These are phyloP conservation scores for Pasiphila rectangulata DNA, from an alignment of 2,888 invertebrate species.

Conservation along the genomic window DNA sequence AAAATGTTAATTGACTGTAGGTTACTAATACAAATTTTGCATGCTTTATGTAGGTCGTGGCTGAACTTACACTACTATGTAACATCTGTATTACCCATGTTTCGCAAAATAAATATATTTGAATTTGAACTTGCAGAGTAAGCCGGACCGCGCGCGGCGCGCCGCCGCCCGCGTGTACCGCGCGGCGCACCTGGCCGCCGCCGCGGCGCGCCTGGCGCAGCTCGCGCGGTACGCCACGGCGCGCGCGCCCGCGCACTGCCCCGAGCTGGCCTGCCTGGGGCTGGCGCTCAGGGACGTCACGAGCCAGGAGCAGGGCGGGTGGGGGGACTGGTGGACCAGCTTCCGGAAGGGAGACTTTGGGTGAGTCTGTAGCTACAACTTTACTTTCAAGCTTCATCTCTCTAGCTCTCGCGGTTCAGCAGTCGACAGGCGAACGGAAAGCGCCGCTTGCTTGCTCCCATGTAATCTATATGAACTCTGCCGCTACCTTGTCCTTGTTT, in stretches of 20 bases:
- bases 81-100: too few species aligned
- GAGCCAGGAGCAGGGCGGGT: slow-evolving; percentile 51
- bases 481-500: too few species aligned
- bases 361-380: slow-evolving; percentile 47
- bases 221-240: slow-evolving; percentile 80
- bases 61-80: too few species aligned
- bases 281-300: slow-evolving; percentile 82
- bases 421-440: too few species aligned
- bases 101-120: neutral
- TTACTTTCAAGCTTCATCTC: too few species aligned
- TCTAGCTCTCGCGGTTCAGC: too few species aligned
- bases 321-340: slow-evolving; percentile 48
- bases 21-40: too few species aligned
- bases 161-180: slow-evolving; percentile 72
- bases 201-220: slow-evolving; percentile 68
- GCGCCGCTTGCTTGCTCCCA: too few species aligned
- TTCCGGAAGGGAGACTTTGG: slow-evolving; percentile 68
- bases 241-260: slow-evolving; percentile 70
- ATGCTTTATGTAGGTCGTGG: too few species aligned
- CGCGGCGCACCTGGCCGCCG: slow-evolving; percentile 53
- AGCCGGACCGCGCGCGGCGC: slow-evolving; percentile 42
- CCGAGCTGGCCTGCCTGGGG: slow-evolving; percentile 77
- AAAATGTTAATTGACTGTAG: too few species aligned
- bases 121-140: slow-evolving; percentile 32
- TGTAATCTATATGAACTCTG: too few species aligned